Base-by-base conservation (phyloP, 2,113 vertebrate genomes). In the Ia io region DNA sequence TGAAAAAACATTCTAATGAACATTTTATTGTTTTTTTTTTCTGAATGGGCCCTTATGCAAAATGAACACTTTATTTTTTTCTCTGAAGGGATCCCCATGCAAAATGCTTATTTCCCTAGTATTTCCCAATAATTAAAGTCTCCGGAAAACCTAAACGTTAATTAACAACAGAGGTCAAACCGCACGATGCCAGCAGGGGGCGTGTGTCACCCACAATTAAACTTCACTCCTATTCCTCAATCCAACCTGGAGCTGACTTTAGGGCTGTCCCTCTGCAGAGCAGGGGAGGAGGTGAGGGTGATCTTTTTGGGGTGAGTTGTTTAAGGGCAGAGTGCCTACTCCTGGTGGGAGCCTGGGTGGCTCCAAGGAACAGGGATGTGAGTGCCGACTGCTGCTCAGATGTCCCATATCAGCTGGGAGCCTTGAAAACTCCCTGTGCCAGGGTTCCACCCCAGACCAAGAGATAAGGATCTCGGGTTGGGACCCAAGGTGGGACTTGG, bases 151-250 rank as follows among this genome's bases (percentile, higher is more conserved):
- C n/a, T 8, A 11, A 42, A 49, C 9, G 40, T 42, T 14, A 17
- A 44, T 76, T 59, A 25, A 63, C 53, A 71, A 53, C 22, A 44
- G 49, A 20, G 20, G 92, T 88, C 92, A 95, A 69, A 92, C 77
- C 88, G 47, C 49, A 59, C 1, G 0, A 0, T 14, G 14, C 78
- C 97, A 97, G 96, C 83, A 97, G 97, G 63, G 95, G 96, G 94
- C 93, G 95, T 3, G 2, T 74, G 44, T 51, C 73, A 65, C n/a
- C 78, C 79, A 92, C 83, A 37, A 28, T 78, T 96, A 49, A 94
- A 71, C 25, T 49, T 59, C 10, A 7, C 9, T 96, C 32, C 2
- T 14, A 1, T 5, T 25, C 3, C 9, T 40, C 69, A 0, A 10
- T 0, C 5, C 1, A 63, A 13, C 20, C 61, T 86, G 1, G 42